A percentile compares a stretch with the other conserved stretches of the same genome.
Conservation (phyloP, 2,888 invertebrate species). For the Sipha maydis region DNA sequence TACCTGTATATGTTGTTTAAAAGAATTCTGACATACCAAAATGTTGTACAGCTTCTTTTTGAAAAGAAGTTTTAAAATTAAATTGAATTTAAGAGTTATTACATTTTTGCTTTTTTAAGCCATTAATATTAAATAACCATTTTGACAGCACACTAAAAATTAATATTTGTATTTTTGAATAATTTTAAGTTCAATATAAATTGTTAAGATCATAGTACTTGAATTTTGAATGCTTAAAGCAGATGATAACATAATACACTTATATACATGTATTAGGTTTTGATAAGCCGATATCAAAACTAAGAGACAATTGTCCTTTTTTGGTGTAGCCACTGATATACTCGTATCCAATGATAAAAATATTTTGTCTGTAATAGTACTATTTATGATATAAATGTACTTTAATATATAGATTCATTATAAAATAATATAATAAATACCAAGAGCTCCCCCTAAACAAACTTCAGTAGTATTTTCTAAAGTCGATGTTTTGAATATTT, state of each 20-base stretch:
- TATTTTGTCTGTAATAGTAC: no score
- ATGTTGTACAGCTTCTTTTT: slow-evolving; percentile 82
- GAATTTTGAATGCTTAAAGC: no score
- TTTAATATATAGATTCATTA: no score
- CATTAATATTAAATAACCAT: no score
- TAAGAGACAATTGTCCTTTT: slow-evolving; percentile 93
- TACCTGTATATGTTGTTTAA: slow-evolving; percentile 86
- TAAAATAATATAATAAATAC: slow-evolving; percentile 67
- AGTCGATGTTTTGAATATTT: slow-evolving; percentile 85
- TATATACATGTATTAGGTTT: slow-evolving; percentile 89
- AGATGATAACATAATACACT: slow-evolving; percentile 66
- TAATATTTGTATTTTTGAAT: no score
- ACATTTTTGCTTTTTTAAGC: no score
- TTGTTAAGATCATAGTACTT: no score
- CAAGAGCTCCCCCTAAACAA: slow-evolving; percentile 79
- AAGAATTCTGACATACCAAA: slow-evolving; percentile 82
- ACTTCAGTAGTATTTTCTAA: slow-evolving; percentile 79
- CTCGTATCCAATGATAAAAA: no score
- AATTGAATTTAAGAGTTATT: no score
- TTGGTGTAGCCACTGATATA: slow-evolving; percentile 88
- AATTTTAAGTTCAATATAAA: no score
- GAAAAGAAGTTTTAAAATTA: slow-evolving; percentile 78
- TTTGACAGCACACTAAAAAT: no score
- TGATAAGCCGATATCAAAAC: slow-evolving; percentile 90
- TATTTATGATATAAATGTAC: slow-evolving; percentile 68